Evolutionary conservation across 1,140 invertebrate genomes (phyloP), one percentile per base, ranked within the genome.

Genomic region (Temnothorax curvispinosus): DNA sequence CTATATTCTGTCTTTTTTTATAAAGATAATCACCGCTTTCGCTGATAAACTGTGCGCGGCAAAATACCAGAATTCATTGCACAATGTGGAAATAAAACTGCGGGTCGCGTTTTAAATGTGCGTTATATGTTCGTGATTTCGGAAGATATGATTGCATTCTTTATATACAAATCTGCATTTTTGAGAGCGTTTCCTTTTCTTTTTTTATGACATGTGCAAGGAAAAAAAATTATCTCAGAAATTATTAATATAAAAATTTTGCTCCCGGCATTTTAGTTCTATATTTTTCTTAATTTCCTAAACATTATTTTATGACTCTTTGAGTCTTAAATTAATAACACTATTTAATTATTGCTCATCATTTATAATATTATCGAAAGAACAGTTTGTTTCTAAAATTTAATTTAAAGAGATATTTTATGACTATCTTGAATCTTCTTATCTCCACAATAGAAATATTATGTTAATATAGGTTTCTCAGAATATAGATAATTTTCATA

Each of bases 51-150:
- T 65, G 7, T 38, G 27, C 15, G 35, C 62, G 38, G 18, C 2
- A 38, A 65, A 65, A 65, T 65, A 65, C 6, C 18, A 38, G 3
- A 65, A 65, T 65, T 65, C 7, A 65, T 38, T 65, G 27, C 27
- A 62, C 58, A n/a, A 65, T 38, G 18, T 41, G 8, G 3, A 38
- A 65, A 38, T 8, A 0, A 38, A 64, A 64, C 0, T 18, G 41
- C n/a, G 18, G 8, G 11, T 41, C 6, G 6, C 52, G n/a, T 58
- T 81, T 72, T 72, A 81, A 71, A 81, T 56, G 32, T 41, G 1
- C 32, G 38, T 54, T 56, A 41, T 15, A n/a, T 44, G 3, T 38
- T 11, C 3, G 11, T n/a, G 11, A 47, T 65, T 64, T 65, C 27
- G 18, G 11, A 5, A 44, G 13, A 72, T 56, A 56, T 9, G 50